phyloP scores from a whole-genome alignment of 2,797 vertebrate genomes.

The Corythornis leucogaster region DNA sequence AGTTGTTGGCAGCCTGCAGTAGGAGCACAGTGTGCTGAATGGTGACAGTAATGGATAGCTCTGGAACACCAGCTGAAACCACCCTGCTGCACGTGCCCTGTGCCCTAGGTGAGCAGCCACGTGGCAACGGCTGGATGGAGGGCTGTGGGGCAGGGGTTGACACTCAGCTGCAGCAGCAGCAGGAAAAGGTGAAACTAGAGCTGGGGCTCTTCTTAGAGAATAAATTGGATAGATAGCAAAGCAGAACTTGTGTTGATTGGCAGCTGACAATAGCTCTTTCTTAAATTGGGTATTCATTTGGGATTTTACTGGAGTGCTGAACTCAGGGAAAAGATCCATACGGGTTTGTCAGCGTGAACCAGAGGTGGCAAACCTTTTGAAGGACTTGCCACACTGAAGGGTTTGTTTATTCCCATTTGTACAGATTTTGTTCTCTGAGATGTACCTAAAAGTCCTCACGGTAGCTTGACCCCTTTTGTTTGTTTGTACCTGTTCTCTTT shows the following conservation, averaged over 20 bases:
- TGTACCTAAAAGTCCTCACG: background rate
- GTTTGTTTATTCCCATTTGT: slow-evolving; percentile 11
- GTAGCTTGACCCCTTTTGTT: background rate
- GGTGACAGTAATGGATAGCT: background rate
- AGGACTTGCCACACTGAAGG: background rate
- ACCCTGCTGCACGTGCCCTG: background rate
- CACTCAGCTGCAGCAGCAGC: background rate
- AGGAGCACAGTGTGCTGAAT: background rate
- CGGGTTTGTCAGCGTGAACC: background rate
- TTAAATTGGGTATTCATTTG: slow-evolving; percentile 16
- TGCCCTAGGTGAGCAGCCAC: background rate
- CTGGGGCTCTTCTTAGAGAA: background rate
- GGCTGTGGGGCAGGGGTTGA: background rate
- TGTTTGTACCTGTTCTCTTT: accelerated
- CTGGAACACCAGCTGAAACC: background rate
- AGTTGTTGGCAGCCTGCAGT: background rate
- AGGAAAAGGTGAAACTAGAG: background rate
- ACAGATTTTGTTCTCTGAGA: background rate
- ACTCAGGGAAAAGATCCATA: background rate
- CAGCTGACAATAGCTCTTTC: background rate
- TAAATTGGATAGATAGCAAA: background rate
- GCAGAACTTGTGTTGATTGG: background rate
- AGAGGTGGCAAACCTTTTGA: background rate
- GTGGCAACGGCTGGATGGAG: background rate
- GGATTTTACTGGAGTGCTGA: background rate